Conservation (phyloP, 2,888 invertebrate species). For the Carterocephalus palaemon region DNA sequence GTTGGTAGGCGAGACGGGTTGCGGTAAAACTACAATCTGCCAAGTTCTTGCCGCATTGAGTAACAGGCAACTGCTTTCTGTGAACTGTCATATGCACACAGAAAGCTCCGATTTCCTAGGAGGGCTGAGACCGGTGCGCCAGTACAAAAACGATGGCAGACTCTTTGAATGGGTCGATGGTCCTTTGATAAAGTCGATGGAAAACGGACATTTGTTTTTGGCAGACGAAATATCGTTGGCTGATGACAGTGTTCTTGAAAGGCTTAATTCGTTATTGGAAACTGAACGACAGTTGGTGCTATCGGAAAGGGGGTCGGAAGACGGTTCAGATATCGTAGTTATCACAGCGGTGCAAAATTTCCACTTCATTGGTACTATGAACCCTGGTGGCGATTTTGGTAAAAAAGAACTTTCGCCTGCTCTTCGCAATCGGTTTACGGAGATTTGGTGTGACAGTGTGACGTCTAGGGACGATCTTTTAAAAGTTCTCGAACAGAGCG, state of each 20-base stretch:
- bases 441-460: constrained; percentile 97
- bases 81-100: constrained; percentile 99
- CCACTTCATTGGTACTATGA: constrained; percentile 98
- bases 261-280: constrained; percentile 96
- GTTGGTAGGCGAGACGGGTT: constrained; percentile 98
- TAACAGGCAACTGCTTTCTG: constrained; percentile 83
- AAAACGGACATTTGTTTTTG: constrained; percentile 90
- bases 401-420: constrained; percentile 99
- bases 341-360: constrained; percentile 87
- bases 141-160: constrained; percentile 78
- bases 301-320: constrained; percentile 91
- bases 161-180: constrained; percentile 99
- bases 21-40: constrained; percentile 98
- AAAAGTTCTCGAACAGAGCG: constrained; percentile 89
- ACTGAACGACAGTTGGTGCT: constrained; percentile 94
- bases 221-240: constrained; percentile 99
- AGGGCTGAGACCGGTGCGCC: constrained; percentile 92
- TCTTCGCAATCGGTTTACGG: constrained; percentile 97
- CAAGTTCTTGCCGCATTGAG: constrained; percentile 89
- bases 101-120: constrained; percentile 99
- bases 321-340: constrained; percentile 77
- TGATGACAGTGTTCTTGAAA: constrained; percentile 98
- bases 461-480: constrained; percentile 85
- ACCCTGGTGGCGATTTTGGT: constrained; percentile 99
- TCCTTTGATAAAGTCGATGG: constrained; percentile 94